Base-by-base conservation (phyloP, 2,797 vertebrate genomes). In the Heliangelus exortis region DNA sequence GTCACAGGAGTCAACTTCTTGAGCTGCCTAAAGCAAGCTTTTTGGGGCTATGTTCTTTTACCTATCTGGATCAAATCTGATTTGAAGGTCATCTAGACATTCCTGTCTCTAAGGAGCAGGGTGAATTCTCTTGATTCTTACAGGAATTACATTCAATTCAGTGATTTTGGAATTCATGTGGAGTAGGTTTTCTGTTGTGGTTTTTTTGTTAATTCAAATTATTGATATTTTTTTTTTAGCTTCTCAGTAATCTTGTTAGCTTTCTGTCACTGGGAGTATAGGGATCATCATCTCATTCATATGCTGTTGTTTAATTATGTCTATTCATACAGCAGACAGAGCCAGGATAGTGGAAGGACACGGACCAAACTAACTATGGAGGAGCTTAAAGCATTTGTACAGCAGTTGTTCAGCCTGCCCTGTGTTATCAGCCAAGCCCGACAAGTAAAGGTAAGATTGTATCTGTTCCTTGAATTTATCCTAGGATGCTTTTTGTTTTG, bases 311-410 rank as follows among this genome's bases (percentile, higher is more conserved):
- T 72, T 74, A 39, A 88, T 89, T 92, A n/a, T 92, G 69, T 93
- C 65, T 2, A 13, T 51, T 94, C 20, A 54, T 88, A 22, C 97
- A 98, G 97, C 95, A 98, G 98, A 59, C 98, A 99, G 95, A 98
- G 98, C 69, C 98, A 98, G 28, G 99, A 99, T 22, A 98, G 98
- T 68, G 98, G 98, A 76, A 98, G 98, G 63, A 98, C 98, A 51
- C 98, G 99, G 58, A 99, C 98, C 88, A 99, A 99, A 93, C 98
- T 99, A 85, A 99, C 99, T 0, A 98, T 99, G 97, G 99, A 99
- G 87, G 99, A 99, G 96, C 97, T 99, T 41, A 99, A 99, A 95
- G 99, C 98, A 7, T 99, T 99, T 65, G 99, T 99, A 66, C 99
- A 99, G 54, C 99, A 99, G 94, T 98, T 99, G 53, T 99, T 98